A percentile compares a stretch with the other conserved stretches of the same genome.
Conservation (phyloP, 2,113 vertebrate species). For the Melanotaenia duboulayi region DNA sequence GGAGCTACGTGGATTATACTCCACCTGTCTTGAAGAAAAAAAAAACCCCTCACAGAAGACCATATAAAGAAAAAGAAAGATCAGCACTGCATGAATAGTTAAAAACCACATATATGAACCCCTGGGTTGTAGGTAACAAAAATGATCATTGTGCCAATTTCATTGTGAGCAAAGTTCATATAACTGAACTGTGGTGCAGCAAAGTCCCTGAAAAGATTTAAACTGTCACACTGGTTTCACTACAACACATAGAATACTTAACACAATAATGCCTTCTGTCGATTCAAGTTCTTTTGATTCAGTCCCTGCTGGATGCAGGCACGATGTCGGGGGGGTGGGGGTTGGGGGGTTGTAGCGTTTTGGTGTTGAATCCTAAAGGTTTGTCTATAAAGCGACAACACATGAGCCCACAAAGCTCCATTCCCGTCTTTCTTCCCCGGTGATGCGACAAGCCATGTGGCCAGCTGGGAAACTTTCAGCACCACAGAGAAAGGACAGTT, state of each 20-base stretch:
- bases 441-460: constrained; percentile 27
- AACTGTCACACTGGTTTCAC: neutral
- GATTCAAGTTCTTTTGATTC: constrained; percentile 31
- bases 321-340: too few species aligned
- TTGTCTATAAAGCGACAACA: neutral
- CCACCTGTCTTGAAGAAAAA: constrained; percentile 26
- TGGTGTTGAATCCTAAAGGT: constrained; percentile 1
- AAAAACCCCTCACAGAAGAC: constrained; percentile 45
- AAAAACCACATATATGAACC: neutral
- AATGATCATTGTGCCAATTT: neutral
- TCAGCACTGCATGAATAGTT: neutral
- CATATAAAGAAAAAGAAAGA: neutral
- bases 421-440: neutral
- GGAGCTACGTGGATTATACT: constrained; percentile 44
- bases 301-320: constrained; percentile 25
- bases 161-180: neutral
- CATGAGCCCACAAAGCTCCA: neutral
- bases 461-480: constrained; percentile 79
- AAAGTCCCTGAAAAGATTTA: neutral
- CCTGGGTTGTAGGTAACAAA: neutral
- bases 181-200: neutral
- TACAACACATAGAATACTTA: neutral
- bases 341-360: too few species aligned
- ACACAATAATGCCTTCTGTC: neutral
- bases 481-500: constrained; percentile 75